Percentiles rank a stretch among this genome's conserved stretches.
phyloP scores from a whole-genome alignment of 2,113 vertebrate species.

The Gracilinanus agilis region DNA sequence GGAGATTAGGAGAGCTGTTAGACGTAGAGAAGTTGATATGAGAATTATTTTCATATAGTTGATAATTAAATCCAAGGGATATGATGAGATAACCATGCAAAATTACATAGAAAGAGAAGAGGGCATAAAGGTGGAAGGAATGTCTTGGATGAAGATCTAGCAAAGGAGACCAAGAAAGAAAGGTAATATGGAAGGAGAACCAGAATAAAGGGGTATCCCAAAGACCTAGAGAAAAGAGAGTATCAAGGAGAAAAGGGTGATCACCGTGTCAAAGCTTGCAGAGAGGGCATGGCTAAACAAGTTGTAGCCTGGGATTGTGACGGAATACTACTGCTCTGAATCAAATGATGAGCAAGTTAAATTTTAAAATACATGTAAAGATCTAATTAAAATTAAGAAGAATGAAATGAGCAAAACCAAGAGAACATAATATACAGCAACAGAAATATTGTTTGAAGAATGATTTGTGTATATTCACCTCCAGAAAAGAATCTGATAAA shows the following conservation, averaged over 20 bases:
- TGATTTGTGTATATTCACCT: no score
- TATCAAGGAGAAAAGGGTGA: neutral
- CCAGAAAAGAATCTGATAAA: no score
- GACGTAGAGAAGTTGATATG: neutral
- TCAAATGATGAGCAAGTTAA: no score
- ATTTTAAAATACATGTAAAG: no score
- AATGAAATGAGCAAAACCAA: no score
- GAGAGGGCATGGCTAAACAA: neutral
- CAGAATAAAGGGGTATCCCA: neutral
- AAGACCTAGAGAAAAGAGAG: neutral
- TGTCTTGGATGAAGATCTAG: neutral
- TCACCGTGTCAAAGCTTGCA: neutral
- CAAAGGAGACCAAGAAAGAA: no score
- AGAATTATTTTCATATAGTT: neutral
- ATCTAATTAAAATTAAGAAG: no score
- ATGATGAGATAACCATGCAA: neutral
- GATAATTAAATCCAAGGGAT: neutral
- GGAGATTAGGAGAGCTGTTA: neutral
- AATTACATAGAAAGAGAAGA: neutral
- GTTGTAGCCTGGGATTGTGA: no score
- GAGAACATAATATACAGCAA: no score
- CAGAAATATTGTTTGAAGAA: no score
- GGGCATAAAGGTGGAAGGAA: neutral
- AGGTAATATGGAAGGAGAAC: neutral
- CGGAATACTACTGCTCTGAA: no score